Percentiles rank a stretch among this genome's conserved stretches.
These are phyloP conservation scores for Hypanus sabinus DNA, from an alignment of 2,113 vertebrate species.

Conservation along the genomic window DNA sequence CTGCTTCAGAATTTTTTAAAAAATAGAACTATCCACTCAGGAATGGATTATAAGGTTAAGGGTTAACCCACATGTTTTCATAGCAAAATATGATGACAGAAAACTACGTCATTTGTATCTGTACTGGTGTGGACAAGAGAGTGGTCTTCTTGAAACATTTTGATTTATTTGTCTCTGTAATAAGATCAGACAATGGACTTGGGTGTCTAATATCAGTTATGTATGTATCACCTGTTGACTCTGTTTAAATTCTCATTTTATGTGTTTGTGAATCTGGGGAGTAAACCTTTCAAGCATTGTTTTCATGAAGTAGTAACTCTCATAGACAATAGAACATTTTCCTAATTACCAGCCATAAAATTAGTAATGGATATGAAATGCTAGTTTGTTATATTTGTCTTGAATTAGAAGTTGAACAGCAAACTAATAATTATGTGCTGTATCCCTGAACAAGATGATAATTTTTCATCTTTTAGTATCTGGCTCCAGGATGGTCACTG, in stretches of 20 bases:
- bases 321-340: neutral
- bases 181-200: neutral
- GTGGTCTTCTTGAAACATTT: neutral
- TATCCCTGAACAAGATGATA: neutral
- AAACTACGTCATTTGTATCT: neutral
- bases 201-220: neutral
- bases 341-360: neutral
- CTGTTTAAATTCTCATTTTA: neutral
- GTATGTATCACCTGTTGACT: neutral
- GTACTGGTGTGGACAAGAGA: neutral
- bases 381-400: neutral
- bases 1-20: neutral
- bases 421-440: neutral
- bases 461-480: slow-evolving; percentile 2
- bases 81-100: neutral
- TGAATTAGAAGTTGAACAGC: neutral
- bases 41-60: neutral
- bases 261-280: neutral
- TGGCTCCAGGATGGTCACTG: neutral
- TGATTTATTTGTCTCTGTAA: neutral
- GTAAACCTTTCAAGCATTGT: neutral
- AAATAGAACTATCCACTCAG: neutral
- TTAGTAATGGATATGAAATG: neutral
- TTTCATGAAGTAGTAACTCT: neutral
- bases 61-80: neutral